These are phyloP conservation scores for Cyrtonyx montezumae DNA, from an alignment of 2,113 vertebrate genomes.

Conservation along the genomic window DNA sequence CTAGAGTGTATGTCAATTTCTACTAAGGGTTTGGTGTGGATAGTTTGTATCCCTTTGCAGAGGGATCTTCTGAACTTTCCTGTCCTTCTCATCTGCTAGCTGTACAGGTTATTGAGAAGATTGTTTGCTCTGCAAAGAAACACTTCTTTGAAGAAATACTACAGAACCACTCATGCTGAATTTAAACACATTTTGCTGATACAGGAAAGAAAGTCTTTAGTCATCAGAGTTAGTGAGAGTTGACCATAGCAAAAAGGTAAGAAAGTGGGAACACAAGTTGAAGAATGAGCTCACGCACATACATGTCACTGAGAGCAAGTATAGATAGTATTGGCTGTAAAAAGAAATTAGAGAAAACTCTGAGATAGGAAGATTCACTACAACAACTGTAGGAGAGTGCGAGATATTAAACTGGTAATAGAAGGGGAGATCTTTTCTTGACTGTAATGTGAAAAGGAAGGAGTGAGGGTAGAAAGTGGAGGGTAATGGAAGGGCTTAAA, in stretches of 20 bases:
- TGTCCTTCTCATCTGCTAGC: background rate
- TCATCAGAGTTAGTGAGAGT: background rate
- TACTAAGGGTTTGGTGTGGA: background rate
- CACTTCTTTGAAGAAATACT: background rate
- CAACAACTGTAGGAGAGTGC: background rate
- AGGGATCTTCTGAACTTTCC: background rate
- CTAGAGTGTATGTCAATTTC: background rate
- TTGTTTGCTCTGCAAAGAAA: background rate
- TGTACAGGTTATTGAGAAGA: background rate
- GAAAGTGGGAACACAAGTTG: background rate
- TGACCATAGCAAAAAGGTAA: background rate
- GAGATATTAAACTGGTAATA: background rate
- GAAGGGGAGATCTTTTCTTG: background rate
- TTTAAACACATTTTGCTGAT: background rate
- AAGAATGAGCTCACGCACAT: background rate
- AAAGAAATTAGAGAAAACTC: background rate
- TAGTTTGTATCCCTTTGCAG: background rate
- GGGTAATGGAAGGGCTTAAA: background rate
- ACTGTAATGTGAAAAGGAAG: background rate
- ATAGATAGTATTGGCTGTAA: background rate
- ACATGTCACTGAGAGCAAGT: accelerated
- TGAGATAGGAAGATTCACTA: background rate
- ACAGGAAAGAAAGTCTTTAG: background rate
- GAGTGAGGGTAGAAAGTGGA: background rate
- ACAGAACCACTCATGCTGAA: background rate